Base-by-base conservation (phyloP, 1,140 invertebrate species). In the Nasonia longicornis region DNA sequence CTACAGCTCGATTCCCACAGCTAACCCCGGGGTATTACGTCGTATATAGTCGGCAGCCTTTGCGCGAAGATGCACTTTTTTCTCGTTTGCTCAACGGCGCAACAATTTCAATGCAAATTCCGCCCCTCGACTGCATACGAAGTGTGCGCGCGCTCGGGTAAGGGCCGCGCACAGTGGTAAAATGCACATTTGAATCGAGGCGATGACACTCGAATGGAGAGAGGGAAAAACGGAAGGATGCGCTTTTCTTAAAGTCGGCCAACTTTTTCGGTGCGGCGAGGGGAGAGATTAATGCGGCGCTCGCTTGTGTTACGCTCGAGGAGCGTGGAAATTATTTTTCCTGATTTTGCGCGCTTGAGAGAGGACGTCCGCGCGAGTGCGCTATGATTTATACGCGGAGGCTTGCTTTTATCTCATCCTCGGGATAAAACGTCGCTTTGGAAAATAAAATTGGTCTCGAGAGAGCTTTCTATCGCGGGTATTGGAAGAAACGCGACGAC, bases 31-130 rank as follows among this genome's bases (percentile, higher is more conserved):
- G 26, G 66, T 67, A 31, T 71, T 71, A 71, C 16, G 12, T 22
- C 71, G 71, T 8, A 58, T n/a, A 58, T n/a, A 58, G 52, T 6
- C 52, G 52, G 52, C 52, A 58, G 52, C 20, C 52, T 58, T 58
- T 58, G 52, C 16, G 52, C 52, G 16, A n/a, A 22, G 38, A 63
- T 63, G 48, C 58, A 31, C 74, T 66, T 76, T 76, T 76, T 76
- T 22, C 45, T 42, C 74, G 12, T 63, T 45, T 75, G 73, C 83
- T 76, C 26, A 26, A 78, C 83, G 85, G 81, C 87, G 86, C 85
- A 87, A 88, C 85, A 86, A 87, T 87, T 88, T 87, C 86, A 84
- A 87, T 87, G 86, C 86, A 89, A 89, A 89, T 88, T 48, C 82
- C 83, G 58, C 63, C 67, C 31, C 73, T 73, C 84, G 80, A 48